Base-by-base conservation (phyloP, 2,888 invertebrate species). In the Hypsopygia costalis region DNA sequence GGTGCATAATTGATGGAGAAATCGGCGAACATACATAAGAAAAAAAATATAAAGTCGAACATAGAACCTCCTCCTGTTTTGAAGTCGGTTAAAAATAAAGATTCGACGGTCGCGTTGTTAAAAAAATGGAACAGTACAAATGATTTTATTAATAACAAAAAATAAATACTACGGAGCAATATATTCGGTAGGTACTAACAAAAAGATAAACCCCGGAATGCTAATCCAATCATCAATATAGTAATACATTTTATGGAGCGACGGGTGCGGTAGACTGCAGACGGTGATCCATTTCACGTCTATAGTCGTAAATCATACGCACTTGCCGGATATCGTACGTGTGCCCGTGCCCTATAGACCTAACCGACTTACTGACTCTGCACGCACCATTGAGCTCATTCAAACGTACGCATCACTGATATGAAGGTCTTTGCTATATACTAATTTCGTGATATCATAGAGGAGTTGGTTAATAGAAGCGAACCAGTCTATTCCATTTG, bases 321-420 rank as follows among this genome's bases (percentile, higher is more conserved):
- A 47, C 47, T 49, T 47, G 49, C 41, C 47, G 46, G 49, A 45
- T 41, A 40, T 41, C 41, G 39, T 22, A 36, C 28, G 39, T 29
- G 31, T 16, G 33, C 41, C 30, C 42, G 34, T 49, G 46, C 33
- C 42, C 44, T 45, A 41, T 34, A 42, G 44, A 36, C 30, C 33
- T 28, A 31, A 25, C 30, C 21, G 21, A 25, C 21, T 38, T 35
- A 20, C 44, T 42, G 32, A 41, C 39, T 39, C 33, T 54, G 51
- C 45, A 36, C 57, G 52, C 49, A 38, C 43, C 47, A 47, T 30
- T 46, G 48, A 36, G 38, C 51, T 47, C 52, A 47, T 52, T 44
- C 62, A 57, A 55, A 57, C 53, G 41, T 55, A 58, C 56, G 53
- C 58, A 58, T 58, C 56, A 58, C 47, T 52, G 55, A 51, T 51